phyloP scores from a whole-genome alignment of 2,113 vertebrate genomes.

The Hippocampus mohnikei region DNA sequence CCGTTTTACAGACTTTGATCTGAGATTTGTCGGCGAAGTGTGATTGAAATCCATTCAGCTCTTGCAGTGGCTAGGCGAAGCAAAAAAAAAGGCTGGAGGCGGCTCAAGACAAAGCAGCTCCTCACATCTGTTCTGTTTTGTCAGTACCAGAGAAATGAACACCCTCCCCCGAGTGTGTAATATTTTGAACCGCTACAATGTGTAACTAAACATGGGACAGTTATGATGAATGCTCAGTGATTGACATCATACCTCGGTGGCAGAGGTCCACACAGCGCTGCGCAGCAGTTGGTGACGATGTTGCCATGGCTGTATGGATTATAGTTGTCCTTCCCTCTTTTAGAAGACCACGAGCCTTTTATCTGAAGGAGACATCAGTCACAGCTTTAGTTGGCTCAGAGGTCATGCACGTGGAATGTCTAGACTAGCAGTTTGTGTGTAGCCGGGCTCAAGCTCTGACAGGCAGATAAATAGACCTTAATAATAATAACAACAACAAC shows the following conservation, averaged over 20 bases:
- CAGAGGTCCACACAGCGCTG: constrained; percentile 92
- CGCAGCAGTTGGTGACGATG: constrained; percentile 93
- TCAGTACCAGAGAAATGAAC: constrained; percentile 21
- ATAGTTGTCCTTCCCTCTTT: constrained; percentile 97
- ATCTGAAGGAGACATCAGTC: constrained; percentile 75
- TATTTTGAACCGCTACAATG: constrained; percentile 6
- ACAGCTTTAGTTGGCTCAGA: constrained; percentile 1
- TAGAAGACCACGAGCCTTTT: constrained; percentile 98
- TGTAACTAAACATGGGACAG: not conserved
- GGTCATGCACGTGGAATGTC: not conserved
- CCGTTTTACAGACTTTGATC: constrained; percentile 46
- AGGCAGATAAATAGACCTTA: not conserved
- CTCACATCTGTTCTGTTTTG: constrained; percentile 43
- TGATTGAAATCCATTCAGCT: constrained; percentile 41
- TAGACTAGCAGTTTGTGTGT: constrained; percentile 1
- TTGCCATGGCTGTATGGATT: constrained; percentile 97
- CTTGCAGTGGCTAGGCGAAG: constrained; percentile 32
- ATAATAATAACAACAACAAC: not conserved
- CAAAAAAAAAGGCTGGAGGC: constrained; percentile 39
- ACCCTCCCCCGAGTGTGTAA: not conserved
- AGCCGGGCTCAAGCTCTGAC: not conserved
- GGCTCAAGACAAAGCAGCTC: constrained; percentile 33
- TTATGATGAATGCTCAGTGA: not conserved
- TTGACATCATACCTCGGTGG: constrained; percentile 84
- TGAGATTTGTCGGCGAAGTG: constrained; percentile 40